Base-by-base conservation (phyloP, 2,888 invertebrate genomes). In the Steinernema carpocapsae region DNA sequence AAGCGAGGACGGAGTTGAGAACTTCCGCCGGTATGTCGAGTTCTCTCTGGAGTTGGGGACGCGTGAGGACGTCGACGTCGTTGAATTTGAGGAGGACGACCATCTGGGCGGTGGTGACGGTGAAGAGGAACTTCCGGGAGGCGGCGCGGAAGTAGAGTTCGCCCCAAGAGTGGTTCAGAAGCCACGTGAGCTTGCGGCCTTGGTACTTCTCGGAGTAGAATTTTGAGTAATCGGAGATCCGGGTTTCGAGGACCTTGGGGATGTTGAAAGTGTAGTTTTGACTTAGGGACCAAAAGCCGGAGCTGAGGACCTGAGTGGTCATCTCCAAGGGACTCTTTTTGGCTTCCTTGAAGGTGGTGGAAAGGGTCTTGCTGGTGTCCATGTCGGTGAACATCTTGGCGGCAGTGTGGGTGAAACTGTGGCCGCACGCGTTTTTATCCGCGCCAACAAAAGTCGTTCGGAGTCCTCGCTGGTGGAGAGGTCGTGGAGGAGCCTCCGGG, bases 151-250 rank as follows among this genome's bases (percentile, higher is more conserved):
- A 26, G 6, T 10, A 4, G n/a, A 80, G 29, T 43, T 81, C 81
- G 24, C 81, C 81, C 19, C 83, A 78, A 52, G 73, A 83, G 72
- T 73, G 75, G n/a, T 56, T 56, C 43, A 79, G 71, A 19, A 82
- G 72, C 97, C 97, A 99, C 89, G 94, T 96, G 73, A 99, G 91
- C 89, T 99, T 97, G 76, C 99, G 92, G 7, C 99, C 99, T 74
- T 94, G 95, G 89, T 99, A 97, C 84, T 95, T 94, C 51, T 93
- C 12, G 4, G 42, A 14, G 71, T 75, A 70, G 74, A 73, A 75
- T 64, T 29, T 56, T 56, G 74, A 71, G 26, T 74, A 75, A n/a
- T 52, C 37, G 24, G 74, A 73, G 26, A 84, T 71, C 37, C 70
- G 72, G 4, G 19, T 43, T 22, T 71, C 46, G 12, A 83, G 51